Percentiles rank a stretch among this genome's conserved stretches.
Evolutionary conservation across 2,888 invertebrate genomes (phyloP).

Genomic region (Gymnoscelis rufifasciata): DNA sequence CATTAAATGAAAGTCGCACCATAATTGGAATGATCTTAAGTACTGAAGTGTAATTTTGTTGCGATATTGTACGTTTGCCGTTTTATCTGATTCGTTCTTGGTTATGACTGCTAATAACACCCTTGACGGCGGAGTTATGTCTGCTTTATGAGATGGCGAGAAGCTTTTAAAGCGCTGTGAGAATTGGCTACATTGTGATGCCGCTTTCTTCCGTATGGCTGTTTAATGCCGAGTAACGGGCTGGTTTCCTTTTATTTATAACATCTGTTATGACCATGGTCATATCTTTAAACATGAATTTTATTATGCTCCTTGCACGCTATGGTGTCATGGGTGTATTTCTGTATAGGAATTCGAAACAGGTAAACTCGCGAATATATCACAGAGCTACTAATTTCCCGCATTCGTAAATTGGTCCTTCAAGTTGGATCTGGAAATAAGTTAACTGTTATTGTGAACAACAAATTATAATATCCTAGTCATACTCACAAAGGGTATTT

Average conservation of each 20-base stretch:
- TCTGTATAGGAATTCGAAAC: no score
- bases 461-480: not conserved
- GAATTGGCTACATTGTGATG: slow-evolving; percentile 15
- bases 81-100: slow-evolving; percentile 40
- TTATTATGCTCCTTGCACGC: no score
- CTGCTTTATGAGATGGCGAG: slow-evolving; percentile 39
- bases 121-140: slow-evolving; percentile 32
- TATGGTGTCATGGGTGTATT: no score
- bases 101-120: slow-evolving; percentile 48
- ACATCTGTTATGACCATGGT: not conserved
- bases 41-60: slow-evolving; percentile 32
- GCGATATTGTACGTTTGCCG: slow-evolving; percentile 39
- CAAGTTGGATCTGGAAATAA: not conserved
- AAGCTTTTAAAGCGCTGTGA: slow-evolving; percentile 23
- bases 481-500: not conserved
- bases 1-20: slow-evolving; percentile 36
- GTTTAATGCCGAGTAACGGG: slow-evolving; percentile 8
- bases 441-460: not conserved
- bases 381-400: no score
- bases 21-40: slow-evolving; percentile 29
- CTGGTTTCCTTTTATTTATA: not conserved
- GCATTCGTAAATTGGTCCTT: slow-evolving; percentile 3
- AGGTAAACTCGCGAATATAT: no score
- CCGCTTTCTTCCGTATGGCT: slow-evolving; percentile 3
- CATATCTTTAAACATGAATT: not conserved